A percentile compares a stretch with the other conserved stretches of the same genome.
Evolutionary conservation across 2,797 vertebrate genomes (phyloP).

Genomic region (Cyclopterus lumpus): DNA sequence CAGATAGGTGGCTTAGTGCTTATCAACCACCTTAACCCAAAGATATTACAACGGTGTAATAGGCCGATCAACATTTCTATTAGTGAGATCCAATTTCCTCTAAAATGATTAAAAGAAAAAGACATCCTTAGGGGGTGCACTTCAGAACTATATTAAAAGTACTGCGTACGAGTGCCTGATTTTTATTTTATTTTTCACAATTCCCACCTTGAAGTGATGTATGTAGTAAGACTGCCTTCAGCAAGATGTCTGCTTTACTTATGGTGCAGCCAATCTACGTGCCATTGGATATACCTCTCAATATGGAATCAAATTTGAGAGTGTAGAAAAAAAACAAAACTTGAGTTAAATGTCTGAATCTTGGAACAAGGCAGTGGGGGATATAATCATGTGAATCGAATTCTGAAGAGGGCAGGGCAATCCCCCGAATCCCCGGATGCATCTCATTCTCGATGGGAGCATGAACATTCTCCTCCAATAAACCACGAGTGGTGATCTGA

Average conservation of each 20-base stretch:
- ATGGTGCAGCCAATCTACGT: background rate
- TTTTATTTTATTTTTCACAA: slow-evolving; percentile 59
- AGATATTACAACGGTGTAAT: background rate
- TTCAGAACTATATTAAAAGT: slow-evolving; percentile 64
- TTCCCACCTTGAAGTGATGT: slow-evolving; percentile 46
- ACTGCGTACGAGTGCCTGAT: slow-evolving; percentile 54
- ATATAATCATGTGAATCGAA: slow-evolving; percentile 18
- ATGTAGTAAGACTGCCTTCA: slow-evolving; percentile 20
- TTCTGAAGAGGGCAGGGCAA: slow-evolving; percentile 39
- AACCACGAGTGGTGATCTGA: slow-evolving; percentile 50
- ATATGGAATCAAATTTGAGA: slow-evolving; percentile 5
- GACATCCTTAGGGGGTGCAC: slow-evolving; percentile 47
- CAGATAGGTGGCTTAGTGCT: slow-evolving; percentile 13
- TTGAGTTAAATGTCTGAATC: slow-evolving; percentile 12
- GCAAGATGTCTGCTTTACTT: slow-evolving; percentile 31
- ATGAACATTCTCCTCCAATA: slow-evolving; percentile 41
- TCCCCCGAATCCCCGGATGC: slow-evolving; percentile 38
- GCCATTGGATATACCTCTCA: slow-evolving; percentile 30
- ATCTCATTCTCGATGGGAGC: slow-evolving; percentile 29
- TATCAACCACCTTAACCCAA: slow-evolving; percentile 30
- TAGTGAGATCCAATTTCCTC: slow-evolving; percentile 57
- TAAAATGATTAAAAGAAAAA: slow-evolving; percentile 50
- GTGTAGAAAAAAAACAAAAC: background rate
- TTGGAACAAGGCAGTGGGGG: slow-evolving; percentile 18
- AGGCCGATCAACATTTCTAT: slow-evolving; percentile 55